Conservation (phyloP, 53 echinoderm and acorn worm species). For the Echinometra lucunter region DNA sequence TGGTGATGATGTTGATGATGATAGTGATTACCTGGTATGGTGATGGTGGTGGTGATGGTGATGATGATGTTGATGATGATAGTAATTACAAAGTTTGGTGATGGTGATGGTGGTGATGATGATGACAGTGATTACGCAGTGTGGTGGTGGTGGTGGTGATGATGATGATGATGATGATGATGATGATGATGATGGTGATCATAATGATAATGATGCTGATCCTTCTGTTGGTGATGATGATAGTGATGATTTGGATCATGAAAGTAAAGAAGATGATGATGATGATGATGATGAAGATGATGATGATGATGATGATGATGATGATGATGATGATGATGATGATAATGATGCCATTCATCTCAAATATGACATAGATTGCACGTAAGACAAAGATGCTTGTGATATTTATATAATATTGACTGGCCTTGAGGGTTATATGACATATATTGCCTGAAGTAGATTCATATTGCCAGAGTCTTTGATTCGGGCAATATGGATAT, state of each 20-base stretch:
- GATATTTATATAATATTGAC: no score
- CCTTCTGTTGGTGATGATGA: not conserved
- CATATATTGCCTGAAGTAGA: no score
- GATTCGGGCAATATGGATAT: no score
- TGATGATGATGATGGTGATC: not conserved
- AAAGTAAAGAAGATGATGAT: not conserved
- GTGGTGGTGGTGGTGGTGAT: not conserved
- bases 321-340: not conserved
- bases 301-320: not conserved
- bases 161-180: slow-evolving; percentile 39
- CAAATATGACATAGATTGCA: no score
- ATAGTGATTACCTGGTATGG: not conserved
- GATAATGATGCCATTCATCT: no score
- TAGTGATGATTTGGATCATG: not conserved
- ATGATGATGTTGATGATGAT: not conserved
- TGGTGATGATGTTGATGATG: not conserved
- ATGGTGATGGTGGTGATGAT: not conserved
- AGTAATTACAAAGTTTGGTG: not conserved
- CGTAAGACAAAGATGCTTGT: not conserved
- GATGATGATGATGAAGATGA: not conserved
- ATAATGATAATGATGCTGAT: not conserved
- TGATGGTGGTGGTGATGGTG: not conserved
- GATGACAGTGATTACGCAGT: not conserved
- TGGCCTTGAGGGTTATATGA: no score
- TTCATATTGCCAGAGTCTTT: no score